These are phyloP conservation scores for Chrysolina haemoptera DNA, from an alignment of 2,888 invertebrate species.

Conservation along the genomic window DNA sequence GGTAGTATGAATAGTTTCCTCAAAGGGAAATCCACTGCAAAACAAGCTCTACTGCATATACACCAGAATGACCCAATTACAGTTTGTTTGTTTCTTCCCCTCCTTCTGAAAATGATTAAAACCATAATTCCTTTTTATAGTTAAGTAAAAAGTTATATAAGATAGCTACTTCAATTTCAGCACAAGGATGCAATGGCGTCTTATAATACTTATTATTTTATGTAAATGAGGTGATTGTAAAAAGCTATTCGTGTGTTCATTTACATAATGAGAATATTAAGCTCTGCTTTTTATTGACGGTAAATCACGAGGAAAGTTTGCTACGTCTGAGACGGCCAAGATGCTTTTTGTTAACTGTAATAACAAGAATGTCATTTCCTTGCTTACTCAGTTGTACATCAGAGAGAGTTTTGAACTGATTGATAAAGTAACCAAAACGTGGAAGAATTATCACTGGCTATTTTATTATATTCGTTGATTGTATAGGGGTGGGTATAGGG, in stretches of 20 bases:
- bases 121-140: conserved; percentile 51
- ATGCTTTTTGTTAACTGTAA: conserved; percentile 17
- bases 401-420: neutral
- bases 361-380: conserved; percentile 4
- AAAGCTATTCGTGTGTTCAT: conserved; percentile 57
- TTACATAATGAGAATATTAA: conserved; percentile 62
- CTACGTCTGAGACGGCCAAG: conserved; percentile 13
- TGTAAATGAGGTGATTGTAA: conserved; percentile 60
- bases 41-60: conserved; percentile 21
- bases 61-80: conserved; percentile 36
- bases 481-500: no score
- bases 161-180: conserved; percentile 54
- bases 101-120: conserved; percentile 43
- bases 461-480: no score
- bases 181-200: conserved; percentile 43
- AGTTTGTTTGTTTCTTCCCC: conserved; percentile 24
- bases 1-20: no score
- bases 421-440: no score
- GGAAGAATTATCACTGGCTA: no score
- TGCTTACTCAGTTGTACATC: neutral
- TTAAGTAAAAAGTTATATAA: conserved; percentile 54
- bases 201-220: conserved; percentile 59
- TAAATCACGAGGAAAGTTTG: conserved; percentile 46
- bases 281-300: conserved; percentile 51
- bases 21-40: neutral